Evolutionary conservation across 2,113 vertebrate genomes (phyloP).

Genomic region (Tychaedon coryphoeus): DNA sequence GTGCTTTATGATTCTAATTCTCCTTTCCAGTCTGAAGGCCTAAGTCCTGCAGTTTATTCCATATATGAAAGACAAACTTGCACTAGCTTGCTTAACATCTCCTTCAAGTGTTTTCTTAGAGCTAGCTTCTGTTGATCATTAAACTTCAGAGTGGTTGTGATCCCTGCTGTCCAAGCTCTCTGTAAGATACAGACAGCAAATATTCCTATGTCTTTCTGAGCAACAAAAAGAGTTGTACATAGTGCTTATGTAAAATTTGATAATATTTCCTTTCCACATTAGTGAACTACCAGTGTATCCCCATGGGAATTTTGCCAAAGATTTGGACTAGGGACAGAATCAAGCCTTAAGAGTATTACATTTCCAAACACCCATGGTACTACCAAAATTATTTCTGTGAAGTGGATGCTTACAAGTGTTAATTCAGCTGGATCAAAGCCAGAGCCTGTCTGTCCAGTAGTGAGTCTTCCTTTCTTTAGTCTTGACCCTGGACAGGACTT

Average conservation of each 20-base stretch:
- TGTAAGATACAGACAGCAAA: not conserved
- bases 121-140: slow-evolving; percentile 37
- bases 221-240: not conserved
- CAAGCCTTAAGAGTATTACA: not conserved
- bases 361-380: not conserved
- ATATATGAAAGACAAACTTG: not conserved
- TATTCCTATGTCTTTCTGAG: not conserved
- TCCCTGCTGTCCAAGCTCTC: not conserved
- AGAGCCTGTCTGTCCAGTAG: not conserved
- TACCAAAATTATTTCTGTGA: not conserved
- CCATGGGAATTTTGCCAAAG: not conserved
- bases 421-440: not conserved
- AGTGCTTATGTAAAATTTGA: not conserved
- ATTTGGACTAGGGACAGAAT: not conserved
- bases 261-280: not conserved
- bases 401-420: not conserved
- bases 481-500: not conserved
- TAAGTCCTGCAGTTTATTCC: not conserved
- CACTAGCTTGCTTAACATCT: not conserved
- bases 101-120: not conserved
- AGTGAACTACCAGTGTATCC: not conserved
- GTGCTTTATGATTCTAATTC: not conserved
- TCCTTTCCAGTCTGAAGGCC: not conserved
- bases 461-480: not conserved
- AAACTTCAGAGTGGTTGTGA: not conserved